Evolutionary conservation across 2,113 vertebrate species (phyloP), one percentile per base, ranked within the genome.

Genomic region (Erpornis zantholeuca): DNA sequence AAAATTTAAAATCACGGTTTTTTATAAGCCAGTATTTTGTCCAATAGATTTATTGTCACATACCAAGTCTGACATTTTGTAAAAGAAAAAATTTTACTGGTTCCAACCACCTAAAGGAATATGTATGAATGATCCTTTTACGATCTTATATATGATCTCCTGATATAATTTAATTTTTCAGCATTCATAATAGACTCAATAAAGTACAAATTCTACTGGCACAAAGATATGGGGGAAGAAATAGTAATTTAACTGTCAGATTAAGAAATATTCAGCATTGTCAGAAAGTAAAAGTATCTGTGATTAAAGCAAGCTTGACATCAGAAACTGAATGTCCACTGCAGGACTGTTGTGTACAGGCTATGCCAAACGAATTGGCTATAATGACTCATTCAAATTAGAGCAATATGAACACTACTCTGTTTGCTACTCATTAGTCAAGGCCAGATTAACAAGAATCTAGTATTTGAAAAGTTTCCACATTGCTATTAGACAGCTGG

Each of bases 391-490:
- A 94, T 22, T 28, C 78, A 94, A 88, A 92, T 94, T 86, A 94
- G 47, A 93, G 88, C 38, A 63, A 69, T 94, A 65, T 69, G 69
- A 86, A 79, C 15, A 72, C 76, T 38, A 42, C 53, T 94, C 63
- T 52, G 27, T 53, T 94, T 96, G 94, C 95, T 91, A 89, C 42
- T 95, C 76, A 56, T 96, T 44, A 88, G 69, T 53, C 90, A 91
- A 89, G 6, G 7, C 23, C 53, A 87, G 71, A 93, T 90, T 86
- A 93, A 88, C 56, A 84, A 84, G 64, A 56, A 92, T 16, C 92
- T 88, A 70, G 64, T 59, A 81, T 92, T 76, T 95, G 75, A 96
- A 95, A 73, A 71, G 45, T 87, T 96, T 97, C 84, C 54, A 91
- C 72, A 35, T 63, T 59, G 86, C 65, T 95, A 59, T 93, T 82